These are phyloP conservation scores for Eucidaris tribuloides DNA, from an alignment of 35 echinoderm and acorn worm species.

Conservation along the genomic window DNA sequence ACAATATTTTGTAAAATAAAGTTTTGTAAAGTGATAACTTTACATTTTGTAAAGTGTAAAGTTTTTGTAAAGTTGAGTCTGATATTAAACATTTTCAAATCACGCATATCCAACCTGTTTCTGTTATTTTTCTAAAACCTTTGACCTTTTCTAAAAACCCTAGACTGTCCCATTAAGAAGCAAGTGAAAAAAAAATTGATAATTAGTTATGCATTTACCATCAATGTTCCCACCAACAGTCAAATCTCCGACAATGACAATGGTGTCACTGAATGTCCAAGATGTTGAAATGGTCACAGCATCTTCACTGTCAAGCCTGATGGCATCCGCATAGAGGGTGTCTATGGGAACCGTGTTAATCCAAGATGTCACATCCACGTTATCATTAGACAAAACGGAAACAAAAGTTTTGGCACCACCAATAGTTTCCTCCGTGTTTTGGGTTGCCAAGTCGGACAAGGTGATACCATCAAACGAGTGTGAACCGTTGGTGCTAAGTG, in stretches of 20 bases:
- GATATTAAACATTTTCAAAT: no score
- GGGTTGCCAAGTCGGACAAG: not conserved
- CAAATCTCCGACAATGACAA: not conserved
- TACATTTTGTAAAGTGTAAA: no score
- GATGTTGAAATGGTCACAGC: not conserved
- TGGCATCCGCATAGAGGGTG: not conserved
- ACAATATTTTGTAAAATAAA: no score
- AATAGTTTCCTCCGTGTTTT: not conserved
- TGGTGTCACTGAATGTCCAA: not conserved
- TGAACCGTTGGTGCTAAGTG: not conserved
- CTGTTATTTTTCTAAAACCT: no score
- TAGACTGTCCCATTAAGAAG: no score
- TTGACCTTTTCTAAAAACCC: no score
- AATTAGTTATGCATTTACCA: not conserved
- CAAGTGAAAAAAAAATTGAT: no score
- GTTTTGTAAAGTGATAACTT: no score
- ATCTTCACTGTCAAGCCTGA: not conserved
- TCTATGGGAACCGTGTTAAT: conserved; percentile 1
- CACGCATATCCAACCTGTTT: no score
- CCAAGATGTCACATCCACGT: not conserved
- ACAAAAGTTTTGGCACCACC: conserved; percentile 2
- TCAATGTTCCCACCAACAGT: not conserved
- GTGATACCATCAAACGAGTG: not conserved
- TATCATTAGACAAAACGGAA: not conserved
- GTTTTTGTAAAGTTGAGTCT: no score